Base-by-base conservation (phyloP, 1,140 invertebrate genomes). In the Homarus americanus region DNA sequence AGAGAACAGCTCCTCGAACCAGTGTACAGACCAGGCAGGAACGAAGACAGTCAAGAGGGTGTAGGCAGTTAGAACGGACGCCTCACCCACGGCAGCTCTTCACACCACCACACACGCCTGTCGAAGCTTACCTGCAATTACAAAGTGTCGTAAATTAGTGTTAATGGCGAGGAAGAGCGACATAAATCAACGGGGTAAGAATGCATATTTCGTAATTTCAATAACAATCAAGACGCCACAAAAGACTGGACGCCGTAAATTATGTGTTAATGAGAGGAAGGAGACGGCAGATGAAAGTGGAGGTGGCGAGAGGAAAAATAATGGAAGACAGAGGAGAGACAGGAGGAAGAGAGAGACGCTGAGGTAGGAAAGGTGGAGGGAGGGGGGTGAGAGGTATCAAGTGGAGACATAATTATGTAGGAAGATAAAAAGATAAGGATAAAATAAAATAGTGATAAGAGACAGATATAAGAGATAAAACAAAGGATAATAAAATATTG, bases 171-270 rank as follows among this genome's bases (percentile, higher is more conserved):
- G n/a, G 28, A 28, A 32, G 28, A 4, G n/a, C n/a, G 63, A 69
- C n/a, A 69, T 69, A 32, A 28, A 69, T 69, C 24, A 20, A 28
- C n/a, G 12, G 32, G 63, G 28, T 28, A 69, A 69, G n/a, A 69
- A 69, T 69, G 63, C 63, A 32, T 32, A 32, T 69, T 69, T 32
- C n/a, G 63, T 32, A 17, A 69, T 69, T 69, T 69, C 63, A 69
- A 69, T 69, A 69, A 69, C 63, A 69, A 10, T 32, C 63, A 32
- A 4, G 63, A 24, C 28, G 17, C 32, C 63, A 69, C 63, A 7
- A 69, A 69, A 32, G 63, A 69, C 2, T 5, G 32, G n/a, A 69
- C n/a, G n/a, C 12, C 63, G 32, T 69, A 7, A 69, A 32, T 32
- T 69, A 32, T 28, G 63, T 5, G 63, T 24, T 69, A 69, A 28